Base-by-base conservation (phyloP, 2,888 invertebrate species). In the Clistopyga incitator region DNA sequence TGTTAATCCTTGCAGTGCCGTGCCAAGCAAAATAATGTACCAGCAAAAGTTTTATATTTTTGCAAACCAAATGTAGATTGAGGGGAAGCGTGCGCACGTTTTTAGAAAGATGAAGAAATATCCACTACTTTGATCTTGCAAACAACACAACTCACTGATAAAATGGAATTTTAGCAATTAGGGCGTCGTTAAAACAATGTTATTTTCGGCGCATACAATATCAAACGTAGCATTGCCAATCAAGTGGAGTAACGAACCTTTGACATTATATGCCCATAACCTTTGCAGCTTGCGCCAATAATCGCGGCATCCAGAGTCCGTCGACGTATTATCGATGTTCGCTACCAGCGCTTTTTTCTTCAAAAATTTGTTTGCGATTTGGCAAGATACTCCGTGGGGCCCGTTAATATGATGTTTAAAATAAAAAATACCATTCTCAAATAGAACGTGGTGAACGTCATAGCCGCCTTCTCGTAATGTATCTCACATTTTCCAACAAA, bases 401-500 rank as follows among this genome's bases (percentile, higher is more conserved):
- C 59, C 74, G 20, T 68, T 78, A n/a, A 83, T 56, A 11, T 38
- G 6, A 18, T 47, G 64, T 45, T 84, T 84, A n/a, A 56, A 45
- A 34, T 70, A 29, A 47, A 76, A 76, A 68, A 84, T 84, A 3
- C 45, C 67, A 29, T 74, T 78, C 42, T 84, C 81, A 38, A 84
- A 84, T 15, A 65, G 75, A 59, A 78, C 18, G 86, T 34, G 71
- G 84, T 86, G 70, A 86, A 87, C 6, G 85, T 87, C 84, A 87
- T 86, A 15, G 74, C 72, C 20, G 65, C 38, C 34, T 25, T 20
- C 59, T 78, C 84, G 83, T 86, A 85, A 20, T 82, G 68, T 25
- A 65, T 11, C 70, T 87, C 78, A 82, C 78, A 84, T 3, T 81
- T 59, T 50, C 78, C 75, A 45, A 84, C 78, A 81, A 83, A 86